phyloP scores from a whole-genome alignment of 2,113 vertebrate genomes.

The Tor tambroides region DNA sequence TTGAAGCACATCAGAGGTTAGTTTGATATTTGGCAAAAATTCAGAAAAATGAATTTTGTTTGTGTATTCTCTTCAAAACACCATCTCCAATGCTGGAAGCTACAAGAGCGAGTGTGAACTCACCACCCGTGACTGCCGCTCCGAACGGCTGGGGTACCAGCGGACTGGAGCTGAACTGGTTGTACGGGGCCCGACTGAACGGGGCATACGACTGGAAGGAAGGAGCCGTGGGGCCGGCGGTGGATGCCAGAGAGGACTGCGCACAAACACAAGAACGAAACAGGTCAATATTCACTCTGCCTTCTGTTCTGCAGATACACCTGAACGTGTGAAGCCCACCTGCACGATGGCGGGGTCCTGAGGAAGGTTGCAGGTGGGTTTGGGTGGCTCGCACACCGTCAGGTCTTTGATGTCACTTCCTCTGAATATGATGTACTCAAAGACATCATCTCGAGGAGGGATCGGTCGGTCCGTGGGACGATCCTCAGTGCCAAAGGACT shows the following conservation, averaged over 20 bases:
- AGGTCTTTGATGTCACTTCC: slow-evolving; percentile 98
- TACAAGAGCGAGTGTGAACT: no score
- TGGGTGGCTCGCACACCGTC: slow-evolving; percentile 96
- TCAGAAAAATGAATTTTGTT: neutral
- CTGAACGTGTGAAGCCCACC: slow-evolving; percentile 66
- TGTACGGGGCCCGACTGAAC: no score
- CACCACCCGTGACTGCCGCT: no score
- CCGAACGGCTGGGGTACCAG: no score
- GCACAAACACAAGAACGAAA: no score
- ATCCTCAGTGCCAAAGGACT: slow-evolving; percentile 96
- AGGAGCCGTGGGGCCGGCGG: no score
- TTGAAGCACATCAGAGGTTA: no score
- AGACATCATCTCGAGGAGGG: slow-evolving; percentile 94
- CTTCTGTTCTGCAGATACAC: neutral
- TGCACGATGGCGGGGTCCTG: slow-evolving; percentile 99
- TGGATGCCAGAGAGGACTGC: no score
- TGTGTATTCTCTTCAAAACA: no score
- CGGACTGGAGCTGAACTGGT: no score
- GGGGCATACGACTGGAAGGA: no score
- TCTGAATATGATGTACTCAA: slow-evolving; percentile 97
- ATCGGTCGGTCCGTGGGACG: slow-evolving; percentile 95
- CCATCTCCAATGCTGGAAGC: no score
- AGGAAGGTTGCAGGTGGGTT: slow-evolving; percentile 89
- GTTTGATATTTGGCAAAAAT: neutral
- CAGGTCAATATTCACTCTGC: neutral